Base-by-base conservation (phyloP, 2,113 vertebrate genomes). In the Amphiprion percula region DNA sequence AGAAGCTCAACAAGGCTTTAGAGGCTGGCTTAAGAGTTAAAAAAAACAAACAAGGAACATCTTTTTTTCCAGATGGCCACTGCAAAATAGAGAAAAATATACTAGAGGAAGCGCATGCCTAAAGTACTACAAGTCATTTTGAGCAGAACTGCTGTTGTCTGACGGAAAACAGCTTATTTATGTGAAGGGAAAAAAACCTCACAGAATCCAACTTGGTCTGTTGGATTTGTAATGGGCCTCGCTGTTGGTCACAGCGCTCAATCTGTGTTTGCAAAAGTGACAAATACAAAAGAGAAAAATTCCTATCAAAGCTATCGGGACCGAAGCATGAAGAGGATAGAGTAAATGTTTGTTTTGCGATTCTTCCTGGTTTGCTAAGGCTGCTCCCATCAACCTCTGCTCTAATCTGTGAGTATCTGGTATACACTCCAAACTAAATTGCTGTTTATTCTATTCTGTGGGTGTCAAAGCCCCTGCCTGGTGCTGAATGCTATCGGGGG, bases 401-500 rank as follows among this genome's bases (percentile, higher is more conserved):
- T 92, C 79, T 93, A 90, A 92, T 93, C 91, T 88, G 67, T 41
- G 53, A 82, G 85, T 93, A 93, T 94, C 90, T 93, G 70, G 59
- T 83, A 87, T 89, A 88, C 84, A 86, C 87, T 91, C 77, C 75
- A 86, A 69, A 91, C 89, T 92, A 92, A 93, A 94, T 91, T 90
- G 90, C 85, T 93, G 90, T 94, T 92, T 92, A 93, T 94, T 93
- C 86, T 92, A 85, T 92, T 90, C 84, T 85, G 80, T 60, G 39
- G 65, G 67, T 87, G 82, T 91, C 82, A 87, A 92, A 91, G 82
- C 83, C 61, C 60, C 63, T 23, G 78, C 69, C 70, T 72, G 76
- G 28, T 10, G 33, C 78, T 90, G 88, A 91, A 92, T 90, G 91
- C 87, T 89, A 87, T 87, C 84, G 6, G 69, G 83, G 90, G 90